phyloP scores from a whole-genome alignment of 2,113 vertebrate species.

The Glaucidium brasilianum region DNA sequence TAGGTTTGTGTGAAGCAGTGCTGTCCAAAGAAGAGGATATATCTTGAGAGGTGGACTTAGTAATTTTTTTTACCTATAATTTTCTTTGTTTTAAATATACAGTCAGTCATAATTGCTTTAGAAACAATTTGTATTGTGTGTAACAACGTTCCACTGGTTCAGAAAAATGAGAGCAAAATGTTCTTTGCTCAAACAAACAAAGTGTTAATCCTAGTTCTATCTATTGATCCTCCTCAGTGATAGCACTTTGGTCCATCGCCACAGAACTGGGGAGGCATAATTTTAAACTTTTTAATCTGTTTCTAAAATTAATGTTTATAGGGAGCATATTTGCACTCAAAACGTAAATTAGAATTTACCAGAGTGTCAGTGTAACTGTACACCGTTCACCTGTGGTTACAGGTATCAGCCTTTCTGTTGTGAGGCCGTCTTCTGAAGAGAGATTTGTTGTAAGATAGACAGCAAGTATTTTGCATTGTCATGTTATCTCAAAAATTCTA shows the following conservation, averaged over 20 bases:
- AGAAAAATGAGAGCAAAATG: slow-evolving; percentile 18
- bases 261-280: background rate
- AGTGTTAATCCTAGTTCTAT: background rate
- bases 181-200: slow-evolving; percentile 20
- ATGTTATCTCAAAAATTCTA: slow-evolving; percentile 35
- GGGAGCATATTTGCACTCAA: slow-evolving; percentile 23
- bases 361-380: background rate
- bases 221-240: background rate
- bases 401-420: slow-evolving; percentile 30
- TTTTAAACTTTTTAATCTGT: slow-evolving; percentile 19
- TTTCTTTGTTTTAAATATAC: slow-evolving; percentile 16
- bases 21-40: background rate
- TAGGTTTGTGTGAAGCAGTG: background rate
- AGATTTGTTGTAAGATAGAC: background rate
- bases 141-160: background rate
- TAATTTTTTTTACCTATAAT: background rate
- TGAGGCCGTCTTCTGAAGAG: background rate
- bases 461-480: slow-evolving; percentile 13
- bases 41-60: background rate
- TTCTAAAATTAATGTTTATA: slow-evolving; percentile 33
- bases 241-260: background rate
- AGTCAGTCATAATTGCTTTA: background rate
- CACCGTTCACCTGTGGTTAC: background rate
- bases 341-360: slow-evolving; percentile 57
- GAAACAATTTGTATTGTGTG: background rate